Conservation (phyloP, 2,888 invertebrate species). For the Sminthurides aquaticus region DNA sequence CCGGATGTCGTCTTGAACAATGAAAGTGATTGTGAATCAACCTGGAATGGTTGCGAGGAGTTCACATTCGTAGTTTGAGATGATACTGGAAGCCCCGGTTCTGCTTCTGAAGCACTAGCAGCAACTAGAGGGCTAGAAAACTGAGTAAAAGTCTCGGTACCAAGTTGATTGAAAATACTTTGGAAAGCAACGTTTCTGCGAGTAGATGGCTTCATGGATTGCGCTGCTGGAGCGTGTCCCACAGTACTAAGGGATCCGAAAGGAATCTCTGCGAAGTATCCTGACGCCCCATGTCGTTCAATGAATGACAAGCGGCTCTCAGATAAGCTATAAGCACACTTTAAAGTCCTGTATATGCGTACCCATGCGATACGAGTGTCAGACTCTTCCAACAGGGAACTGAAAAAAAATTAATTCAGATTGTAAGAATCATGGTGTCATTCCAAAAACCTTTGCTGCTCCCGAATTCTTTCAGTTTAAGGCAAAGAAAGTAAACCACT, state of each 20-base stretch:
- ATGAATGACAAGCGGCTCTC: conserved; percentile 24
- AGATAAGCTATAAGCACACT: conserved; percentile 25
- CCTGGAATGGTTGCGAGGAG: neutral
- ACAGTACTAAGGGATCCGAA: conserved; percentile 14
- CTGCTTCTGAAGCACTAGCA: conserved; percentile 12
- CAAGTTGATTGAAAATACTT: conserved; percentile 33
- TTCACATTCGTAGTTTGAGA: conserved; percentile 14
- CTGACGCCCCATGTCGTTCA: conserved; percentile 22
- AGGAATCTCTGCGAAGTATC: conserved; percentile 21
- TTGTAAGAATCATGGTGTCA: too few relatives aligned
- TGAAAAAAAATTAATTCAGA: conserved; percentile 1
- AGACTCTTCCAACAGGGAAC: conserved; percentile 15
- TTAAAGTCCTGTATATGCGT: conserved; percentile 27
- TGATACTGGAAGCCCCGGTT: conserved; percentile 21
- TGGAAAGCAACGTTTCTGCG: conserved; percentile 40
- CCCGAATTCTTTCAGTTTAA: too few relatives aligned
- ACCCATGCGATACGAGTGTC: conserved; percentile 20
- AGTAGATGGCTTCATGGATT: conserved; percentile 24
- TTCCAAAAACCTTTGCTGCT: too few relatives aligned
- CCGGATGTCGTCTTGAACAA: too few relatives aligned
- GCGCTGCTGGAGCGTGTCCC: neutral
- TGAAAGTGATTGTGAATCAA: too few relatives aligned
- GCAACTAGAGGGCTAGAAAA: conserved; percentile 14
- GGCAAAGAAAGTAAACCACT: too few relatives aligned
- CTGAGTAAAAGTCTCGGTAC: neutral